Evolutionary conservation across 2,113 vertebrate genomes (phyloP), one percentile per base, ranked within the genome.

Genomic region (Zeus faber): DNA sequence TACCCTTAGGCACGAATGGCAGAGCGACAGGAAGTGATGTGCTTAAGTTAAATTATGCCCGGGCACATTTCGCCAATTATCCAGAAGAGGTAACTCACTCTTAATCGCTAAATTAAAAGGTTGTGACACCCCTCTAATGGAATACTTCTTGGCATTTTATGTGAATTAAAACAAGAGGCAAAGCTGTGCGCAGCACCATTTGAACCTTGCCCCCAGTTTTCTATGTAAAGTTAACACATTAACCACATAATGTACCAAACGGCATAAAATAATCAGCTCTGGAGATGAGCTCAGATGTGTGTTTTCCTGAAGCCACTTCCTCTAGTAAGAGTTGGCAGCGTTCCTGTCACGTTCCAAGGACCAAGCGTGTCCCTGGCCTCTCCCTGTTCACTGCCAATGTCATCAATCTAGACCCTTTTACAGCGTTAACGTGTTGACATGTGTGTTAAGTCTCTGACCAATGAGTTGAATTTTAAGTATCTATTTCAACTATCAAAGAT

Each of bases 321-420:
- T 18, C 54, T 80, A n/a, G n/a, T n/a, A 40, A 77, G 24, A 1
- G 51, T 61, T 68, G 40, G 49, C 51, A 56, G 65, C 57, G 10
- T 70, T 66, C 52, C 56, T 46, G 49, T 69, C 76, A 62, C 66
- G 68, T 67, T 76, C 58, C 54, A 57, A 77, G 71, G 55, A 71
- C 70, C 67, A 77, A 70, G 50, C 75, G 55, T 54, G 16, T 72
- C 49, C 67, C 58, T 22, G 35, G 49, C 59, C 41, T 70, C 56
- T 61, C 60, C 62, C 45, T 52, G 61, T 68, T 66, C 72, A 80
- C 83, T 83, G 83, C 81, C 76, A 84, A 43, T 35, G 58, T 51
- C 66, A 77, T 76, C 54, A 33, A 79, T 62, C 56, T 55, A 10
- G 35, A 67, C 49, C 62, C 46, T 67, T 74, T 75, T 69, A 58